Evolutionary conservation across 2,797 vertebrate species (phyloP), one percentile per base, ranked within the genome.

Genomic region (Urosaurus nigricauda): DNA sequence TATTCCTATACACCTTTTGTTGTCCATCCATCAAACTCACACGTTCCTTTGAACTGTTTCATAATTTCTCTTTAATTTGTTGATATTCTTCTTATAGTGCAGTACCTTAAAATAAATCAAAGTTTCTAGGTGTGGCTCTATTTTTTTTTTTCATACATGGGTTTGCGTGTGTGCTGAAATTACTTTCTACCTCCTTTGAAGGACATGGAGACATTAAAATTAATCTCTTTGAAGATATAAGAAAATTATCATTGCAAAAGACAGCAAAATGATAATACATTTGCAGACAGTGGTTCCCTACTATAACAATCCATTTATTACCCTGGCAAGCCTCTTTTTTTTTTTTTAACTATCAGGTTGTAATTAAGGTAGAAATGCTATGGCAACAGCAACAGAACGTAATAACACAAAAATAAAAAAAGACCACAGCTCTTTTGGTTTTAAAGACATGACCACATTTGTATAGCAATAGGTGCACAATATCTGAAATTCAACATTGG

Each of bases 271-370:
- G 83, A n/a, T 53, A 83, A 13, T 43, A 79, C 68, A 88, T 51
- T 90, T 80, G 47, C 74, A 53, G 87, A 87, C 91, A 91, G 93
- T 47, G 60, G 84, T 87, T 85, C 90, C 2, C 68, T 63, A 85
- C 87, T 85, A 73, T 81, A 90, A 79, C 51, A 89, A 75, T 32
- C 56, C 82, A 26, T 73, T 92, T 89, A 53, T 12, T 35, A 83
- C 51, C 84, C 51, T 86, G 9, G 87, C 81, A 83, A 81, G 71
- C n/a, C 84, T 84, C 87, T 85, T 73, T 8, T 43, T 5, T 43
- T 43, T 5, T 43, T 77, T 91, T 87, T 82, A 40, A 87, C 26
- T 79, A 75, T 32, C 1, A 37, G 40, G 16, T 70, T 68, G 47
- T 74, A 84, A 58, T 51, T 12, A 37, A 58, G 37, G 14, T 68